Evolutionary conservation across 2,797 vertebrate genomes (phyloP).

Genomic region (Peromyscus attwateri): DNA sequence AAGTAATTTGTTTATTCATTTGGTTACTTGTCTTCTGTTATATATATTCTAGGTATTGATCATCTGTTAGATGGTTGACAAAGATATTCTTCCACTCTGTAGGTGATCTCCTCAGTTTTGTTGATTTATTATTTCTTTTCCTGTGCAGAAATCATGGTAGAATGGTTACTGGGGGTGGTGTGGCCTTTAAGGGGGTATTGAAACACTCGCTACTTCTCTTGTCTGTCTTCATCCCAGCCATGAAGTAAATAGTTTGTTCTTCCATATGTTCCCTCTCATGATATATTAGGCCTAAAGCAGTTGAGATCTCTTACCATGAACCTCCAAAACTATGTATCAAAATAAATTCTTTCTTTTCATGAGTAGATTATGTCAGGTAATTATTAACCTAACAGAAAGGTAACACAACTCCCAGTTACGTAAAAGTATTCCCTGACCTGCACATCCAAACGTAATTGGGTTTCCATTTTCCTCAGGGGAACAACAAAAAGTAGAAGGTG

Average conservation of each 20-base stretch:
- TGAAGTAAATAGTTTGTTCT: background rate
- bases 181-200: background rate
- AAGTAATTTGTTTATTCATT: background rate
- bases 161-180: too few relatives aligned
- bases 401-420: background rate
- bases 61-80: background rate
- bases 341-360: background rate
- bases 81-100: background rate
- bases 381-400: background rate
- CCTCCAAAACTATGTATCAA: background rate
- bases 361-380: background rate
- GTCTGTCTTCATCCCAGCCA: background rate
- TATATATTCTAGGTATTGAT: background rate
- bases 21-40: background rate
- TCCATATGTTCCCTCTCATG: background rate
- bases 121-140: background rate
- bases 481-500: background rate
- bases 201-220: background rate
- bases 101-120: background rate
- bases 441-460: background rate
- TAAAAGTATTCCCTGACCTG: background rate
- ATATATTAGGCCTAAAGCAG: background rate
- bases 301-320: background rate
- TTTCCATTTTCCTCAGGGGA: conserved; percentile 13
- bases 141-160: background rate